These are phyloP conservation scores for Microcebus griseorufus DNA, from an alignment of 2,113 vertebrate genomes.

Conservation along the genomic window DNA sequence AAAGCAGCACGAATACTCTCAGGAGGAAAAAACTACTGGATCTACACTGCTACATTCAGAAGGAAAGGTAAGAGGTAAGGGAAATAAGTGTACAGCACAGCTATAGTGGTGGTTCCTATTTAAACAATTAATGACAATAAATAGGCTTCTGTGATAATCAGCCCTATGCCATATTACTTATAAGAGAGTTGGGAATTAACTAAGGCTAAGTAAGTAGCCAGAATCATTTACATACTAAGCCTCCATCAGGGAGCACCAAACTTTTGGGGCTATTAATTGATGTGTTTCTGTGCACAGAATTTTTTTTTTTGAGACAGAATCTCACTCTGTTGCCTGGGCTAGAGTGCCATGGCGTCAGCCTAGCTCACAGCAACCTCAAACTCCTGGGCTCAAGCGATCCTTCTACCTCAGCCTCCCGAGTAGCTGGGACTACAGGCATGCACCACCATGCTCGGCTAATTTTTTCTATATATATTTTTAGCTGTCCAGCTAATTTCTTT, in stretches of 20 bases:
- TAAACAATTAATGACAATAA: not conserved
- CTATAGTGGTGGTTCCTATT: not conserved
- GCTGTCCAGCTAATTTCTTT: too few species aligned
- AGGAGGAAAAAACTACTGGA: not conserved
- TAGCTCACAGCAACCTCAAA: too few species aligned
- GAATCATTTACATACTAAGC: not conserved
- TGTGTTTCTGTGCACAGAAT: not conserved
- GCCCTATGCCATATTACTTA: not conserved
- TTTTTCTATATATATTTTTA: too few species aligned
- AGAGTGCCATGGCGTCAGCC: too few species aligned
- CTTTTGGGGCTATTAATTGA: not conserved
- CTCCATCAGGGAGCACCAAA: not conserved
- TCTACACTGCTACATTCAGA: not conserved
- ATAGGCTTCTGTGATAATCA: not conserved
- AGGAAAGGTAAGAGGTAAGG: not conserved
- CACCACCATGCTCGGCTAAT: too few species aligned
- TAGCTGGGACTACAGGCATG: too few species aligned
- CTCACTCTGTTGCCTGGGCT: too few species aligned
- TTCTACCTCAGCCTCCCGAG: too few species aligned
- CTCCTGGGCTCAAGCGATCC: too few species aligned
- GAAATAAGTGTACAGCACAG: not conserved
- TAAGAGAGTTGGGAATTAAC: not conserved
- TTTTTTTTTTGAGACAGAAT: too few species aligned
- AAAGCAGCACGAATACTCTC: not conserved
- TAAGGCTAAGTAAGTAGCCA: not conserved